Conservation (phyloP, 2,113 vertebrate species). For the Cephalopholis sonnerati region DNA sequence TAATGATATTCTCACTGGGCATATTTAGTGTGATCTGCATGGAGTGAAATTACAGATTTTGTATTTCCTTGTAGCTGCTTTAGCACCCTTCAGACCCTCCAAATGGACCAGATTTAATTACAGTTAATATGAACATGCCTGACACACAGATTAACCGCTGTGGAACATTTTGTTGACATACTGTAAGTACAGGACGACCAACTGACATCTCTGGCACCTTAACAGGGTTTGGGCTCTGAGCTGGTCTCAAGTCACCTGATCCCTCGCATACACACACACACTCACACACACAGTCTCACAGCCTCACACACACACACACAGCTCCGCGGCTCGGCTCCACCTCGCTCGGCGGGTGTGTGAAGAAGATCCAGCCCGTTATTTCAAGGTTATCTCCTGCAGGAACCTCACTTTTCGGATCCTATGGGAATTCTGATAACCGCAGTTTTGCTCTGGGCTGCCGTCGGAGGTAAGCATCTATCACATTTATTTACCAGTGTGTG, state of each 20-base stretch:
- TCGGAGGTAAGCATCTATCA: conserved; percentile 72
- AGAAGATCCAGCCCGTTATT: conserved; percentile 47
- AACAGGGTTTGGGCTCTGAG: conserved; percentile 44
- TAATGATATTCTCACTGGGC: neutral
- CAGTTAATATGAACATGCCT: neutral
- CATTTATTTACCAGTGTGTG: neutral
- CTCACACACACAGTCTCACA: conserved; percentile 20
- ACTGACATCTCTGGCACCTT: conserved; percentile 29
- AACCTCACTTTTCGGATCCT: conserved; percentile 46
- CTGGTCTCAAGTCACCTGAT: conserved; percentile 66
- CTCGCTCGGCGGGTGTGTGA: conserved; percentile 58
- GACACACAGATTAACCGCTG: neutral
- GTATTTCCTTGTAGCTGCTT: neutral
- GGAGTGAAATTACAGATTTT: neutral
- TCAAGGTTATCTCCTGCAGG: conserved; percentile 77
- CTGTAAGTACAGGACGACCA: neutral
- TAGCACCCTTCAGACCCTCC: neutral
- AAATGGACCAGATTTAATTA: too few relatives aligned
- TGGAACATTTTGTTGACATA: neutral
- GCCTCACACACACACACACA: conserved; percentile 33
- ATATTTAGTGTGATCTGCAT: neutral
- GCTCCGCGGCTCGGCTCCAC: conserved; percentile 52
- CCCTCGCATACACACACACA: conserved; percentile 25
- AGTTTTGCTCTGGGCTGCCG: conserved; percentile 67
- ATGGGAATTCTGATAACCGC: conserved; percentile 72